Percentiles rank a stretch among this genome's conserved stretches.
Evolutionary conservation across 2,888 invertebrate genomes (phyloP).

Genomic region (Eurytoma californica): DNA sequence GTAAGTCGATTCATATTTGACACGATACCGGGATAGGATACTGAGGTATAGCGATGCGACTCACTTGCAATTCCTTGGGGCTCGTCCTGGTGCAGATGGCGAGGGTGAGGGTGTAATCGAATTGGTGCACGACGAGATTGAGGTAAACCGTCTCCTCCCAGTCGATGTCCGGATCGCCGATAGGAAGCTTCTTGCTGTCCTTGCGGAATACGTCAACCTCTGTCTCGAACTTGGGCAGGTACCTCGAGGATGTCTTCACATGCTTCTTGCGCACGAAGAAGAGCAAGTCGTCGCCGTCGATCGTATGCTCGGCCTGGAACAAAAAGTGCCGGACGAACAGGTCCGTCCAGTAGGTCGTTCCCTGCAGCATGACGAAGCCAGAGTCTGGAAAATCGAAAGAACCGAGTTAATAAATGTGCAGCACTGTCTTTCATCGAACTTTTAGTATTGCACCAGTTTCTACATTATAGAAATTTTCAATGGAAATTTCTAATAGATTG

Average conservation of each 20-base stretch:
- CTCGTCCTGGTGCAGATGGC: slow-evolving; percentile 98
- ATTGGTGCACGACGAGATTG: slow-evolving; percentile 98
- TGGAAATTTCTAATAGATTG: too few relatives aligned
- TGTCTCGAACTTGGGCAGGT: slow-evolving; percentile 94
- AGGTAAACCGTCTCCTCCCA: slow-evolving; percentile 99
- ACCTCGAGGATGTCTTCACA: slow-evolving; percentile 90
- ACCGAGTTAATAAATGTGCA: too few relatives aligned
- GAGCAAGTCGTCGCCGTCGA: slow-evolving; percentile 94
- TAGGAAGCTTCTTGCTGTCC: slow-evolving; percentile 96
- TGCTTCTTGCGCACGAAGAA: slow-evolving; percentile 97
- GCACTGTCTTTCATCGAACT: too few relatives aligned
- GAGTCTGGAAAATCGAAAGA: slow-evolving; percentile 80
- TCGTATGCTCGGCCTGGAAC: slow-evolving; percentile 91
- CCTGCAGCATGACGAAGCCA: slow-evolving; percentile 93
- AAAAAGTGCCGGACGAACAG: slow-evolving; percentile 95
- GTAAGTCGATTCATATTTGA: too few relatives aligned
- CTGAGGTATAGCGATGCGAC: slow-evolving; percentile 14
- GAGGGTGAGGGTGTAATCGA: slow-evolving; percentile 97
- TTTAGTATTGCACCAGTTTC: too few relatives aligned
- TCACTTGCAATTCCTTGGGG: slow-evolving; percentile 97
- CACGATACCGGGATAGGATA: too few relatives aligned
- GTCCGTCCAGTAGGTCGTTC: slow-evolving; percentile 96
- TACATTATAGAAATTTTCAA: too few relatives aligned
- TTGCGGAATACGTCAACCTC: slow-evolving; percentile 98
- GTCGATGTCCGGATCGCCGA: slow-evolving; percentile 96